These are phyloP conservation scores for Orbicella faveolata DNA, from an alignment of 64 coral and sea anemone species.

Conservation along the genomic window DNA sequence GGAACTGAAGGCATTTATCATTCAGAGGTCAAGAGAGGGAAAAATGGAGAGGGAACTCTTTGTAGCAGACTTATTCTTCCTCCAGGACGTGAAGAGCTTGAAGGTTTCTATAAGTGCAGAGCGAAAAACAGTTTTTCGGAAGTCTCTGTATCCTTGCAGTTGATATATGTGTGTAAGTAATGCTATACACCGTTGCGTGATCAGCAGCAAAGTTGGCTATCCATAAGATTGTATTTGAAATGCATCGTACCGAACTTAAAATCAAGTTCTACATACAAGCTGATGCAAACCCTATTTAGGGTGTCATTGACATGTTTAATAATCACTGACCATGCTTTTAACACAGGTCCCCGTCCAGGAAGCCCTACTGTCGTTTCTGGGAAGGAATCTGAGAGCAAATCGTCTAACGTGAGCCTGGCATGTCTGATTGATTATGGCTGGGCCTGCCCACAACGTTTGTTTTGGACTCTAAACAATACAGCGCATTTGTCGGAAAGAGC, in stretches of 20 bases:
- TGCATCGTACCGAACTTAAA: too few species aligned
- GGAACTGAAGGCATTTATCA: slow-evolving; percentile 6
- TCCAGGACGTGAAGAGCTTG: neutral
- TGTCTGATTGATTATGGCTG: neutral
- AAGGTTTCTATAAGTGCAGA: neutral
- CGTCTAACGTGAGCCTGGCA: neutral
- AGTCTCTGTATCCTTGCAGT: neutral
- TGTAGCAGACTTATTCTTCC: neutral
- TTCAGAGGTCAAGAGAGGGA: neutral
- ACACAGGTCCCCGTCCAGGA: neutral
- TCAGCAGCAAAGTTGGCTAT: too few species aligned
- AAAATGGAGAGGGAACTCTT: neutral
- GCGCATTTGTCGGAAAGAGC: too few species aligned
- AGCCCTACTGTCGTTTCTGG: neutral
- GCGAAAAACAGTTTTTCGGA: neutral
- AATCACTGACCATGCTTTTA: neutral
- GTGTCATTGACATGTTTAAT: neutral
- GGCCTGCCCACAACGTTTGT: neutral
- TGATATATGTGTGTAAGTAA: neutral
- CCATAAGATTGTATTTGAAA: too few species aligned
- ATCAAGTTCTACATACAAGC: too few species aligned
- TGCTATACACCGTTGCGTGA: too few species aligned
- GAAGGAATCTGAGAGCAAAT: neutral
- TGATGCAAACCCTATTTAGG: neutral
- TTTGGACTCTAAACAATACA: neutral